Evolutionary conservation across 2,797 vertebrate species (phyloP).

Genomic region (Gallinago solitaria): DNA sequence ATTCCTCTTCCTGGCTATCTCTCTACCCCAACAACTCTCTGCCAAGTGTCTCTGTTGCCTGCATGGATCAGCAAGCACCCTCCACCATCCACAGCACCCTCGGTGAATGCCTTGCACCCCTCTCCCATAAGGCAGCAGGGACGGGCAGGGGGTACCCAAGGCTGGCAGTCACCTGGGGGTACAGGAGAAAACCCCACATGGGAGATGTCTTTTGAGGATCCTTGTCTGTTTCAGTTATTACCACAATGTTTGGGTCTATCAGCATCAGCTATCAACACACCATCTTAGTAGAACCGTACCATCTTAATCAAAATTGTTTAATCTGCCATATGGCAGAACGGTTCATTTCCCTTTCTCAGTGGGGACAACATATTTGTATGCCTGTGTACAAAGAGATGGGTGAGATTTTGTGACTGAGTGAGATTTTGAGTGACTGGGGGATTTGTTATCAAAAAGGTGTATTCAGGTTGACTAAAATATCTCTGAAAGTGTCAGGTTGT

Average conservation of each 20-base stretch:
- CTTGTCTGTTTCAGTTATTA: background rate
- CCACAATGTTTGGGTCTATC: background rate
- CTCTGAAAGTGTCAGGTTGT: background rate
- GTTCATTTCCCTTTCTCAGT: background rate
- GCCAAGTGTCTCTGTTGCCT: background rate
- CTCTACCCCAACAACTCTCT: background rate
- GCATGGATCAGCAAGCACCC: background rate
- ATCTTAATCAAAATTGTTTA: background rate
- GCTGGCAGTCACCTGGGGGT: background rate
- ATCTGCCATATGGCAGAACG: background rate
- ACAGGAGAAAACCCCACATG: background rate
- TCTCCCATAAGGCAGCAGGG: background rate
- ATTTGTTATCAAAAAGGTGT: background rate
- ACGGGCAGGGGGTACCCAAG: background rate
- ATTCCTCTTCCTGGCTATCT: background rate
- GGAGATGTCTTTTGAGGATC: background rate
- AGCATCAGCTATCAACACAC: background rate
- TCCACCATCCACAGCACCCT: background rate
- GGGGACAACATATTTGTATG: background rate
- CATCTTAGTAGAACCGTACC: fast-evolving
- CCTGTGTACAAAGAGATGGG: background rate
- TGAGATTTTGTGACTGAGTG: background rate
- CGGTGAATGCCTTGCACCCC: background rate
- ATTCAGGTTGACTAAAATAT: background rate
- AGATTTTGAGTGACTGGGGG: fast-evolving